Evolutionary conservation across 1,140 invertebrate genomes (phyloP), one percentile per base, ranked within the genome.

Genomic region (Penaeus vannamei): DNA sequence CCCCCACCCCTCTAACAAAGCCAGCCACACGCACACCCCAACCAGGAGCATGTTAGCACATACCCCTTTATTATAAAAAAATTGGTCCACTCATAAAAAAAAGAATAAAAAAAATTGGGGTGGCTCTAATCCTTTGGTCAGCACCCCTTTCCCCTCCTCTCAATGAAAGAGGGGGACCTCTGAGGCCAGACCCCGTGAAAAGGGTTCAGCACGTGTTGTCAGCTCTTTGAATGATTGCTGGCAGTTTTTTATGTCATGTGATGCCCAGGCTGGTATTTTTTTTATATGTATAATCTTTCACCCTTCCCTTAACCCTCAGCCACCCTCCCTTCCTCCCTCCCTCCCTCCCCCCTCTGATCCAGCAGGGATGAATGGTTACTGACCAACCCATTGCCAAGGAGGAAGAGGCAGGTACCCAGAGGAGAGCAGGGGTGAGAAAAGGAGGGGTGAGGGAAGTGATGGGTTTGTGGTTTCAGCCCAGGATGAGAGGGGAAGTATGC

Each of bases 51-150:
- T 86, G 85, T 86, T 62, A 59, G 85, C 85, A 86, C 85, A 86
- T 86, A 86, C 72, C 85, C 85, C 85, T 86, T 53, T 86, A 86
- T 86, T 86, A 86, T 86, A 76, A 86, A 86, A 86, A 86, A 86
- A 80, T 86, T 79, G 85, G 60, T 80, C 72, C 76, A 86, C 72
- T 77, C 42, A 79, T 80, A 80, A 79, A 86, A 86, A 85, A 85
- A 66, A 42, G 19, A 22, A 23, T 22, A 53, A 72, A 85, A 86
- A 86, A 86, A 86, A 61, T 62, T 80, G 36, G 72, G 85, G 85
- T 86, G 85, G 60, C 53, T 77, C 53, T 79, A 86, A 86, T 86
- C 85, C 85, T 86, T 86, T 86, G 85, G 85, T 86, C 69, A 62
- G 85, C 85, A 86, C 85, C 85, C 80, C 80, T 86, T 53, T 32